Base-by-base conservation (phyloP, 2,888 invertebrate genomes). In the Hydraecia micacea region DNA sequence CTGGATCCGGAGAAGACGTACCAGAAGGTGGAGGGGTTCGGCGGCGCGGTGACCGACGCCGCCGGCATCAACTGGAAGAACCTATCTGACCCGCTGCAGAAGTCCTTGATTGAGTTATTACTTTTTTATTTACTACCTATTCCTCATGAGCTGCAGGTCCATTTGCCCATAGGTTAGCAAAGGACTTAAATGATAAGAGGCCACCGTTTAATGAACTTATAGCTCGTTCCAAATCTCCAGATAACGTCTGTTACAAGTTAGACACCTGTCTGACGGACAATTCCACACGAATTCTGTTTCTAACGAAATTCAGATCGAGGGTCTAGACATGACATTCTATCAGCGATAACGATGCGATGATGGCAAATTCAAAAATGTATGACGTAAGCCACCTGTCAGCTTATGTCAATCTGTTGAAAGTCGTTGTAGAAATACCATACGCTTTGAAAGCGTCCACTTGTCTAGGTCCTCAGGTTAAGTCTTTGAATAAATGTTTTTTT, bases 41-140 rank as follows among this genome's bases (percentile, higher is more conserved):
- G 99, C 0, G 99, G 98, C 6, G 98, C 98, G 0, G 98, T 98
- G 87, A 99, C 99, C 0, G 98, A 98, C 81, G 91, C 97, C 0
- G 97, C 97, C 0, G 98, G 98, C 1, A 97, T 98, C 58, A 98
- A 98, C 91, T 97, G 98, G 85, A 94, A 93, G 67, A 96, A 93
- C 15, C 93, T 98, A 11, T 96, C 97, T 0, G 83, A 91, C 18
- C 88, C 87, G 13, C 66, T 90, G 72, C 89, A 97, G 91, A 91
- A 97, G 5, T 91, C 71, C n/a, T 75, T 94, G 13, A 87, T 92
- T 1, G 79, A 89, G 91, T 92, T 86, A 86, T 21, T 52, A 39
- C 11, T n/a, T 32, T 15, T 42, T 9, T 3, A 46, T 32, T 58
- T 55, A 55, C 4, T 55, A 55, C 25, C 8, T 18, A 46, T 65